Conservation (phyloP, 1,140 invertebrate species). For the Platyura marginata region DNA sequence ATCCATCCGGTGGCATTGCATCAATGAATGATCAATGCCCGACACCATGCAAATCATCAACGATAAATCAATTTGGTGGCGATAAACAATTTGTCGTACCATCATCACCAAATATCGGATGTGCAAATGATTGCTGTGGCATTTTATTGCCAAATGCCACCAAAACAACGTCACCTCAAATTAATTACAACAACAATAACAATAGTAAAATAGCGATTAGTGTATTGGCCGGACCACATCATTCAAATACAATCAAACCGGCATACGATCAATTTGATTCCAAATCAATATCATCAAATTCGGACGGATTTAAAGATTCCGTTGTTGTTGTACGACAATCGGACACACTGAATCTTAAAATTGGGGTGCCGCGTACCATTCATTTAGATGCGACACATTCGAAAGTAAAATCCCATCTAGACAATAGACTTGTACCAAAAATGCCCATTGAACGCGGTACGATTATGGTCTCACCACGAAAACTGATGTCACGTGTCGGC, state of each 20-base stretch:
- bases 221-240: no score
- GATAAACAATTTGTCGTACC: neutral
- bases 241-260: neutral
- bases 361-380: no score
- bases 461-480: no score
- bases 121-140: conserved; percentile 1
- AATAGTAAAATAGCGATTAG: conserved; percentile 2
- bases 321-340: conserved; percentile 1
- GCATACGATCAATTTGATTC: conserved; percentile 1
- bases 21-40: no score
- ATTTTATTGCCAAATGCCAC: neutral
- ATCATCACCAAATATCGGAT: conserved; percentile 1
- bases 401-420: no score
- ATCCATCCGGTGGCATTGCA: no score
- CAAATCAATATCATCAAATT: conserved; percentile 2
- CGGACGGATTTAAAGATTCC: conserved; percentile 2
- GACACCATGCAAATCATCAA: no score
- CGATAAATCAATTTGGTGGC: neutral
- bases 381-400: no score
- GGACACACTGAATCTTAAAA: no score
- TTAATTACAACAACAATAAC: conserved; percentile 1
- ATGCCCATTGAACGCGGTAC: no score
- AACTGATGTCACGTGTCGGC: no score
- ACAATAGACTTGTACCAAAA: no score
- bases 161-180: neutral